Evolutionary conservation across 2,888 invertebrate genomes (phyloP).

Genomic region (Trichacis sp.): DNA sequence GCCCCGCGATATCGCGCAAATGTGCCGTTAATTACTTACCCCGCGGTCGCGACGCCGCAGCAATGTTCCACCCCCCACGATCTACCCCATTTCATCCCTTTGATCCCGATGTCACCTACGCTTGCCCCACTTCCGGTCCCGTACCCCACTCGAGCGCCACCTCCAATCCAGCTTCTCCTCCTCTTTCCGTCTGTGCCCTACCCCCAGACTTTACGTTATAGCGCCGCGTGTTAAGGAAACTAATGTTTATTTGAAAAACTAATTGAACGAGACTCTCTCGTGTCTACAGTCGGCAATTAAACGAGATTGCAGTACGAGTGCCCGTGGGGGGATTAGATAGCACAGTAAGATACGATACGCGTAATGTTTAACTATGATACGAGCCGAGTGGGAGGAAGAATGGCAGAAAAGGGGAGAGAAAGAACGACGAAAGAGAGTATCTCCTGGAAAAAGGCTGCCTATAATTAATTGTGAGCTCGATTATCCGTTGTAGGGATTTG

Average conservation of each 20-base stretch:
- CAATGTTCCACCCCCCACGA: conserved; percentile 44
- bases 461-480: conserved; percentile 67
- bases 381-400: conserved; percentile 36
- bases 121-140: conserved; percentile 23
- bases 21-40: conserved; percentile 67
- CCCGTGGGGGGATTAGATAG: conserved; percentile 65
- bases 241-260: conserved; percentile 68
- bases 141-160: conserved; percentile 40
- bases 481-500: conserved; percentile 36
- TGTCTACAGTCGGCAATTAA: conserved; percentile 69
- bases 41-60: conserved; percentile 54
- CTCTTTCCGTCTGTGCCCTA: conserved; percentile 21
- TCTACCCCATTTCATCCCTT: conserved; percentile 8
- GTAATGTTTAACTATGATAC: conserved; percentile 67
- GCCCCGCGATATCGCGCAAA: conserved; percentile 65
- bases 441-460: conserved; percentile 59
- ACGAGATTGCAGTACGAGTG: conserved; percentile 66
- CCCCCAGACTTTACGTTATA: conserved; percentile 55
- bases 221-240: conserved; percentile 66
- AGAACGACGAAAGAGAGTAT: conserved; percentile 41
- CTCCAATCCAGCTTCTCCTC: conserved; percentile 17
- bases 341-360: conserved; percentile 68
- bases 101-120: neutral
- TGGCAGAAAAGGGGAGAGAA: conserved; percentile 19
- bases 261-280: conserved; percentile 66